These are phyloP conservation scores for Amphiprion ocellaris DNA, from an alignment of 2,113 vertebrate species.

Conservation along the genomic window DNA sequence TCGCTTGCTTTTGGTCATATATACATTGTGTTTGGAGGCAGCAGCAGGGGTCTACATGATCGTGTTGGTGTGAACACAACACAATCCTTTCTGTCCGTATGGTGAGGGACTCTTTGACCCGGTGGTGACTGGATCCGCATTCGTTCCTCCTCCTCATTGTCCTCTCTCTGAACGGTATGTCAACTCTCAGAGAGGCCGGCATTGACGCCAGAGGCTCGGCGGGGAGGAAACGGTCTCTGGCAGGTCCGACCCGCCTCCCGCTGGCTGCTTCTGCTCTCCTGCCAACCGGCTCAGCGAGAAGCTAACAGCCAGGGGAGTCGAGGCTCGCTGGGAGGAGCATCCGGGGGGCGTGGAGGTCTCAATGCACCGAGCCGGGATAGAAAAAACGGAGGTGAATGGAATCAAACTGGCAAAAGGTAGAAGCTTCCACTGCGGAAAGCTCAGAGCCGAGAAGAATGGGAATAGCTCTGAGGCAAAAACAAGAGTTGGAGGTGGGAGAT, in stretches of 20 bases:
- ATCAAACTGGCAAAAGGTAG: conserved; percentile 35
- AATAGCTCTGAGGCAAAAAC: conserved; percentile 26
- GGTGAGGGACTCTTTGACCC: conserved; percentile 52
- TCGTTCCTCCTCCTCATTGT: conserved; percentile 26
- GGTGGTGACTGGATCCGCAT: not conserved
- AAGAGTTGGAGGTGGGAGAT: conserved; percentile 40
- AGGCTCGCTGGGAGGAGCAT: conserved; percentile 28
- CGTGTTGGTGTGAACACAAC: conserved; percentile 7
- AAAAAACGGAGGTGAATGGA: conserved; percentile 28
- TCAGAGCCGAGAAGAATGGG: conserved; percentile 29
- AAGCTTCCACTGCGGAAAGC: conserved; percentile 19
- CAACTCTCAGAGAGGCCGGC: not conserved
- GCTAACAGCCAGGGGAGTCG: conserved; percentile 50
- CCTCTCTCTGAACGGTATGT: conserved; percentile 26
- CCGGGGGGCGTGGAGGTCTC: not conserved
- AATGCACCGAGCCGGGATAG: not conserved
- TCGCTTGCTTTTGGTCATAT: not conserved
- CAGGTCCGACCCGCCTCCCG: conserved; percentile 62
- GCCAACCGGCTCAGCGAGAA: conserved; percentile 68
- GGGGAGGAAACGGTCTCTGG: conserved; percentile 54
- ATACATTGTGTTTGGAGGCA: conserved; percentile 20
- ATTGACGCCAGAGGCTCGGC: conserved; percentile 54
- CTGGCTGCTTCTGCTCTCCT: conserved; percentile 62
- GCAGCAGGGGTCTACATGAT: conserved; percentile 5
- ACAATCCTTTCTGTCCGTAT: conserved; percentile 39